These are phyloP conservation scores for Chroicocephalus ridibundus DNA, from an alignment of 2,113 vertebrate species.

Conservation along the genomic window DNA sequence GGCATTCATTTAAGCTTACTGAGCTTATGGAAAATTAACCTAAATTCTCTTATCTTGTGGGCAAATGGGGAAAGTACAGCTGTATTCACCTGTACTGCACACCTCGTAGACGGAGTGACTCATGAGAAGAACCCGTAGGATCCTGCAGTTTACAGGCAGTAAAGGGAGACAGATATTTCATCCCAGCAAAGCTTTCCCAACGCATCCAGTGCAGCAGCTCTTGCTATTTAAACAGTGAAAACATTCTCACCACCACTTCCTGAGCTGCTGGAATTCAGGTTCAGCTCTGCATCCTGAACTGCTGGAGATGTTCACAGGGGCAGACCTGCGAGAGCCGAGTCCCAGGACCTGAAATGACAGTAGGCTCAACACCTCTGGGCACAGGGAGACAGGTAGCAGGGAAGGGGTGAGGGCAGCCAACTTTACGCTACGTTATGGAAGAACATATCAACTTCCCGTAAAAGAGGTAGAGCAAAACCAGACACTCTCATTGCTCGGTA, in stretches of 20 bases:
- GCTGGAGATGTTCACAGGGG: not conserved
- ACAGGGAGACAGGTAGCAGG: rapidly evolving
- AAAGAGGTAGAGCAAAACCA: not conserved
- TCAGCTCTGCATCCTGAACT: not conserved
- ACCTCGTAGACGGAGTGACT: not conserved
- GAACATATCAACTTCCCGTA: not conserved
- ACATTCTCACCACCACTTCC: not conserved
- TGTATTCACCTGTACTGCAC: not conserved
- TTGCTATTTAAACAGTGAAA: not conserved
- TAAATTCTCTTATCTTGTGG: not conserved
- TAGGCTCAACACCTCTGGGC: not conserved
- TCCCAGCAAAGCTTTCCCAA: not conserved
- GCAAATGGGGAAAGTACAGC: not conserved
- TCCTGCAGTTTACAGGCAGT: not conserved
- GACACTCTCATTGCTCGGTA: not conserved
- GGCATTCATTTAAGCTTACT: not conserved
- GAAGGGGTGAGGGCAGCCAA: not conserved
- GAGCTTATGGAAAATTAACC: not conserved
- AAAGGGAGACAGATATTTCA: not conserved
- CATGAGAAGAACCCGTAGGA: not conserved
- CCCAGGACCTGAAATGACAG: not conserved
- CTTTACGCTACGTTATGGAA: not conserved
- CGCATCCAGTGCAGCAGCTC: not conserved
- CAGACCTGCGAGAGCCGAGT: rapidly evolving
- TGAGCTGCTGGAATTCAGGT: not conserved